Base-by-base conservation (phyloP, 2,888 invertebrate species). In the Lithodes maja region DNA sequence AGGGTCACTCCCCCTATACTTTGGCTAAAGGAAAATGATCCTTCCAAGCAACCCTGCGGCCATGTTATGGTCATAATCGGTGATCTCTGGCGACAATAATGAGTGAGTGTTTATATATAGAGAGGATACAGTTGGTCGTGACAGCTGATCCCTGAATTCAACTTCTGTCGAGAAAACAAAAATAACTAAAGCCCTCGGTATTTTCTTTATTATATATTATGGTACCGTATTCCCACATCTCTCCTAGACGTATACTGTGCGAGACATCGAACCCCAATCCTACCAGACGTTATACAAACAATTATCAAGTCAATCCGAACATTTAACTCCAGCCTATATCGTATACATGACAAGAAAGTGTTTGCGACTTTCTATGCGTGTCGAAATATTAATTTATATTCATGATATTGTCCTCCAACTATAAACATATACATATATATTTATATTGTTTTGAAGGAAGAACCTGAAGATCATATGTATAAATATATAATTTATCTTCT, bases 271-370 rank as follows among this genome's bases (percentile, higher is more conserved):
- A 53, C n/a, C 83, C 79, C 79, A 83, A 71, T 79, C 79, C 84
- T 84, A 88, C 87, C 87, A 88, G 75, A 78, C 84, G 80, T 80
- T 88, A 88, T 88, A 88, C 87, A 88, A 88, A 88, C 83, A 86
- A 86, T 33, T 77, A 74, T 80, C 55, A 78, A 78, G 78, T 81
- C 81, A 53, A 80, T 86, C 74, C 74, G 74, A 78, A 87, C 78
- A 53, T 82, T 49, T 75, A 17, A 71, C 69, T 88, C 80, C 71
- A 71, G 71, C 55, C 74, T 86, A 77, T 77, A 80, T 71, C 86
- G 61, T 77, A 77, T 77, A 77, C 82, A 71, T 71, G 55, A 86
- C 49, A 75, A 75, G 55, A 81, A 12, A 69, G 50, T 52, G 5
- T 68, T 12, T 33, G 81, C 3, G 81, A 61, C 7, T 9, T 68